Evolutionary conservation across 2,113 vertebrate genomes (phyloP).

Genomic region (Zosterops japonicus): DNA sequence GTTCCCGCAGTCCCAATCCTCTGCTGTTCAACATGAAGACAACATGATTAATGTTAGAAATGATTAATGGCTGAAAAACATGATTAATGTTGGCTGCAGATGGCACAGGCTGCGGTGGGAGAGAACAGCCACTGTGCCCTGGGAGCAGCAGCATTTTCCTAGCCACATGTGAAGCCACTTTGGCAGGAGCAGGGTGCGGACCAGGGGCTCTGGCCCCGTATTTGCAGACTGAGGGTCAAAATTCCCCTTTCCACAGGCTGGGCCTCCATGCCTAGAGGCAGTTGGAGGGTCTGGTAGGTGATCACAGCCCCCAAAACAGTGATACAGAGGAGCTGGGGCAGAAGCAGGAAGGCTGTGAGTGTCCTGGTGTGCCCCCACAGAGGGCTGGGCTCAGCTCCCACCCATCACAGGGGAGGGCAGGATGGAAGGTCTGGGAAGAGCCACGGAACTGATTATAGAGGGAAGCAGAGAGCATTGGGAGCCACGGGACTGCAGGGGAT

Average conservation of each 20-base stretch:
- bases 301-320: neutral
- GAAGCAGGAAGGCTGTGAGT: neutral
- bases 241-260: neutral
- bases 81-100: slow-evolving; percentile 1
- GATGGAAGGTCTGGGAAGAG: neutral
- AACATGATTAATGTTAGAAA: slow-evolving; percentile 36
- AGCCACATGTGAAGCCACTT: rapidly evolving
- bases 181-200: neutral
- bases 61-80: slow-evolving; percentile 22
- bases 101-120: neutral
- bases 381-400: neutral
- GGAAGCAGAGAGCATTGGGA: neutral
- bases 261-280: neutral
- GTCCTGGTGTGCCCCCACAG: neutral
- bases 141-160: neutral
- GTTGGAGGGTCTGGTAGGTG: neutral
- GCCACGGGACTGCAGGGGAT: neutral
- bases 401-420: neutral
- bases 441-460: neutral
- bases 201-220: neutral
- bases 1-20: neutral
- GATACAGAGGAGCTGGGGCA: neutral
- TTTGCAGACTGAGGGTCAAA: neutral
- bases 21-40: neutral
- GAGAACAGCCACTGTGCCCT: neutral